These are phyloP conservation scores for Antechinus flavipes DNA, from an alignment of 2,113 vertebrate genomes.

Conservation along the genomic window DNA sequence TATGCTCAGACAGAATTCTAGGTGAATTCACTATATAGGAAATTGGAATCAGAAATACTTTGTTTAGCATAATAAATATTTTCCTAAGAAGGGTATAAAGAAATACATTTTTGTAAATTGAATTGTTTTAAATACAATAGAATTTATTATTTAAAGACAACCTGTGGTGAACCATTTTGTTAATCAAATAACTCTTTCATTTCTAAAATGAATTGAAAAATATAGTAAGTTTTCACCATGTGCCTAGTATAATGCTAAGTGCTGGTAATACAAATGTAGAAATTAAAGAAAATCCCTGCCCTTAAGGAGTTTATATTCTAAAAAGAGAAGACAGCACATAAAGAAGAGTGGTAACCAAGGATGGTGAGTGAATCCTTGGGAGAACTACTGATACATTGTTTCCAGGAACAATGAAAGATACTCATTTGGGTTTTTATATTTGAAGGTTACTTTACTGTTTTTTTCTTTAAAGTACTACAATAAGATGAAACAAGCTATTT, in stretches of 20 bases:
- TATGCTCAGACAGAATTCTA: background rate
- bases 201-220: background rate
- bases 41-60: background rate
- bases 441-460: background rate
- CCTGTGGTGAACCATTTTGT: fast-evolving
- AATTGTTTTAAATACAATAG: background rate
- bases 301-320: background rate
- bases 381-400: background rate
- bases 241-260: background rate
- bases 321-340: background rate
- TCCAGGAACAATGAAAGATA: background rate
- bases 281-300: background rate
- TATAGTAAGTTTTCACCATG: background rate
- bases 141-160: background rate
- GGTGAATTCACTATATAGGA: background rate
- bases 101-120: background rate
- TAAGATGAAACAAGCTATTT: background rate
- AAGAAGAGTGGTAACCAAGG: background rate
- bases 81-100: background rate
- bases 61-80: background rate
- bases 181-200: background rate
- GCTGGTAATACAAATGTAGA: background rate
- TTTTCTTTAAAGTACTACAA: background rate
- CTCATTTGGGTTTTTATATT: background rate
- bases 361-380: background rate